phyloP scores from a whole-genome alignment of 2,797 vertebrate genomes.

The Dicrostonyx torquatus region DNA sequence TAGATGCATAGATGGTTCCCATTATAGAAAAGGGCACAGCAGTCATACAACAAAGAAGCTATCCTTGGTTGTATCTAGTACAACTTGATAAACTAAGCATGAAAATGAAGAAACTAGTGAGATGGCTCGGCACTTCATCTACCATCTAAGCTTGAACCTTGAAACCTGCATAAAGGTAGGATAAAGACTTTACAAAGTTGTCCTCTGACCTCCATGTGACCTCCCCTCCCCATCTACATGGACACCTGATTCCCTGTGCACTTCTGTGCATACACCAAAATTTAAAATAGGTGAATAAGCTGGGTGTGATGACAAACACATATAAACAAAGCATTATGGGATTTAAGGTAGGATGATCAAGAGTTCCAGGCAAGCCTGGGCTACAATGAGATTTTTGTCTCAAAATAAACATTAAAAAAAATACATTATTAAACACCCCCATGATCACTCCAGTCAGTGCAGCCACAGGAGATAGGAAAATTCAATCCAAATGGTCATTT shows the following conservation, averaged over 20 bases:
- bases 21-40: neutral
- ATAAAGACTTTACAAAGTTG: neutral
- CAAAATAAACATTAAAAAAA: neutral
- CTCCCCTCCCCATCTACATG: neutral
- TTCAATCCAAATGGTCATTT: constrained; percentile 83
- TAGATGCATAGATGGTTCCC: neutral
- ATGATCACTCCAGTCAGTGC: constrained; percentile 56
- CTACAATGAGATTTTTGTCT: neutral
- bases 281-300: neutral
- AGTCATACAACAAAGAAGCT: neutral
- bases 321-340: neutral
- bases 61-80: neutral
- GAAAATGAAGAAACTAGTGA: neutral
- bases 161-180: neutral
- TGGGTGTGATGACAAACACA: neutral
- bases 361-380: no score
- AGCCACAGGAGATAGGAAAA: constrained; percentile 71
- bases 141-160: neutral
- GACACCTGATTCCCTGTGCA: neutral
- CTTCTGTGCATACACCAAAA: neutral
- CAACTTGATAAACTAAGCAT: neutral
- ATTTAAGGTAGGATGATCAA: neutral
- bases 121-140: neutral
- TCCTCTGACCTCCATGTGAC: neutral
- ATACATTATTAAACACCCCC: neutral